A percentile compares a stretch with the other conserved stretches of the same genome.
phyloP scores from a whole-genome alignment of 2,888 invertebrate species.

The Fragum fragum region DNA sequence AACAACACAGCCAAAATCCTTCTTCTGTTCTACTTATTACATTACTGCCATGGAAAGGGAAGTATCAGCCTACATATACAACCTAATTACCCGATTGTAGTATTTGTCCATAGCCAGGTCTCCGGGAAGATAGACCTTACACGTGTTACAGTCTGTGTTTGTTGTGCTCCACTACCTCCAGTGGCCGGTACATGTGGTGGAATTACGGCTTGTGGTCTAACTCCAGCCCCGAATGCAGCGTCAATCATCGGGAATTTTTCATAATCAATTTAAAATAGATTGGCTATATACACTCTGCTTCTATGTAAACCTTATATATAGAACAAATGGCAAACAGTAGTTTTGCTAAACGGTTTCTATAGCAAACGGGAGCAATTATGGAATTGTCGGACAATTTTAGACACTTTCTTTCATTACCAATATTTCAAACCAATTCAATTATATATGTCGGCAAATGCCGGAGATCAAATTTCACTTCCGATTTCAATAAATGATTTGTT shows the following conservation, averaged over 20 bases:
- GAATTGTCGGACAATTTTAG: too few relatives aligned
- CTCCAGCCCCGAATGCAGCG: background rate
- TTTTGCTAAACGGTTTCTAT: too few relatives aligned
- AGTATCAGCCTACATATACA: background rate
- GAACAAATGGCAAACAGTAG: too few relatives aligned
- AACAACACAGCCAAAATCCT: background rate
- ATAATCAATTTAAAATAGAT: slow-evolving; percentile 10
- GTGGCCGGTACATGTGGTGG: background rate
- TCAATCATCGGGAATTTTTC: slow-evolving; percentile 23
- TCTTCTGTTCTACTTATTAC: background rate
- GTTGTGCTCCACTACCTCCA: background rate
- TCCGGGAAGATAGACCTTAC: slow-evolving; percentile 54
- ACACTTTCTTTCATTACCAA: too few relatives aligned
- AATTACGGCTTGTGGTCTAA: slow-evolving; percentile 21
- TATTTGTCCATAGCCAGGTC: slow-evolving; percentile 74
- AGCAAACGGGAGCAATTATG: too few relatives aligned
- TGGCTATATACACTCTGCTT: background rate
- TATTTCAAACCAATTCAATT: too few relatives aligned
- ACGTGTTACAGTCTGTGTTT: slow-evolving; percentile 1
- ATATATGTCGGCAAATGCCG: too few relatives aligned
- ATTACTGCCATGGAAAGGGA: background rate
- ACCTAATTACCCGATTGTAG: slow-evolving; percentile 89
- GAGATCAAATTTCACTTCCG: too few relatives aligned
- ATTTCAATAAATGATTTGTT: too few relatives aligned
- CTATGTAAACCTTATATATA: too few relatives aligned